A percentile compares a stretch with the other conserved stretches of the same genome.
Evolutionary conservation across 1,140 invertebrate species (phyloP).

Genomic region (Drosophila sp.): DNA sequence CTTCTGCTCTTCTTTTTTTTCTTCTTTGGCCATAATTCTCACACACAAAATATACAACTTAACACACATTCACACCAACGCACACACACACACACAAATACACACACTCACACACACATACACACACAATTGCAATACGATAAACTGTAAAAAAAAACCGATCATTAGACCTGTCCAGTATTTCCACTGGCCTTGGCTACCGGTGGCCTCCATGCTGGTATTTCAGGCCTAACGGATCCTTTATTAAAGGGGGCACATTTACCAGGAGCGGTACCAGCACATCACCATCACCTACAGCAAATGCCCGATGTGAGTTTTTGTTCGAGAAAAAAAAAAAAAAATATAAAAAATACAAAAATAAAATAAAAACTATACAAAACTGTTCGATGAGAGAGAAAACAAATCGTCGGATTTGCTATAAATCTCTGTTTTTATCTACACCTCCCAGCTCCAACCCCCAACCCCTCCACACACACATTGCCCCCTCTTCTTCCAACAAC

Average conservation of each 20-base stretch:
- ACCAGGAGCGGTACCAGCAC: constrained; percentile 90
- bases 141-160: constrained; percentile 35
- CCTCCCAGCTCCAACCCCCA: too few relatives aligned
- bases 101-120: constrained; percentile 25
- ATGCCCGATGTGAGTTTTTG: constrained; percentile 83
- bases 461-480: too few relatives aligned
- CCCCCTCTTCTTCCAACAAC: too few relatives aligned
- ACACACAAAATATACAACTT: constrained; percentile 26
- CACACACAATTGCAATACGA: constrained; percentile 22
- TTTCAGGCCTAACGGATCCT: constrained; percentile 88
- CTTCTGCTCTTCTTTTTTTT: constrained; percentile 77
- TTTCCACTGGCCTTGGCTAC: constrained; percentile 83
- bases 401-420: background rate
- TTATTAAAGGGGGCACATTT: constrained; percentile 91
- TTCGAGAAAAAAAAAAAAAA: constrained; percentile 25
- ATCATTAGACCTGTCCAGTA: constrained; percentile 82
- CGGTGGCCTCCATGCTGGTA: constrained; percentile 83
- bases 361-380: constrained; percentile 40
- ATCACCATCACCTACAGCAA: constrained; percentile 88
- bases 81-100: constrained; percentile 26
- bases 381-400: constrained; percentile 28
- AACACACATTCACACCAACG: constrained; percentile 32
- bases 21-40: constrained; percentile 54
- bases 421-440: too few relatives aligned
- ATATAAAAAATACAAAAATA: constrained; percentile 31